Evolutionary conservation across 2,797 vertebrate genomes (phyloP), one percentile per base, ranked within the genome.

Genomic region (Clangula hyemalis): DNA sequence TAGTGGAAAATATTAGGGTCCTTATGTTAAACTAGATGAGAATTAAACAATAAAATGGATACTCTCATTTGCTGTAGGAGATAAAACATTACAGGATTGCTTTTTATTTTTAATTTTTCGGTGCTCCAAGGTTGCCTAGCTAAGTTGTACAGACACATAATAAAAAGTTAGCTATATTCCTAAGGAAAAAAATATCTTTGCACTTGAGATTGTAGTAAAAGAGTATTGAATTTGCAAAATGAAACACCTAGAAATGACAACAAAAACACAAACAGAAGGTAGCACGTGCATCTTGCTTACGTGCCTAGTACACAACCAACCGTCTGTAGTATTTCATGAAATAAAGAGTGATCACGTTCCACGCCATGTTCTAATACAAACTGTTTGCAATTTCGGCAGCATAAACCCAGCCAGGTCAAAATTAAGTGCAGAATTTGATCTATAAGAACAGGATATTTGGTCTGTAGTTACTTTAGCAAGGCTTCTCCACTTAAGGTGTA

Each of bases 231-330:
- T 74, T 60, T 71, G n/a, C 68, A 93, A 95, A 96, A 93, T 95
- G 83, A 95, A 96, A 94, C 91, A 94, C 73, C 71, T 93, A 76
- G 76, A 60, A 81, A 79, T 25, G 41, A 89, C 66, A 85, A 66
- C 57, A 75, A 87, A 43, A 75, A 18, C 2, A 14, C 22, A 36
- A 77, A 54, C 18, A 76, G 20, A 87, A 90, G 9, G 71, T 16
- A 91, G 47, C 43, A 79, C 15, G 25, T 2, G 36, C 36, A 70
- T 34, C 30, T 57, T 53, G 38, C 70, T 68, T 24, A 32, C 15
- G 32, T 20, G 18, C 27, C 17, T 21, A 25, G 8, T 14, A 78
- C 30, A 4, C 47, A 45, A n/a, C 24, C 49, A 43, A 51, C 36
- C 13, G 74, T 72, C 13, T 17, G 18, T 1, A 19, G 30, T 34